Conservation (phyloP, 2,113 vertebrate species). For the Sceloporus undulatus region DNA sequence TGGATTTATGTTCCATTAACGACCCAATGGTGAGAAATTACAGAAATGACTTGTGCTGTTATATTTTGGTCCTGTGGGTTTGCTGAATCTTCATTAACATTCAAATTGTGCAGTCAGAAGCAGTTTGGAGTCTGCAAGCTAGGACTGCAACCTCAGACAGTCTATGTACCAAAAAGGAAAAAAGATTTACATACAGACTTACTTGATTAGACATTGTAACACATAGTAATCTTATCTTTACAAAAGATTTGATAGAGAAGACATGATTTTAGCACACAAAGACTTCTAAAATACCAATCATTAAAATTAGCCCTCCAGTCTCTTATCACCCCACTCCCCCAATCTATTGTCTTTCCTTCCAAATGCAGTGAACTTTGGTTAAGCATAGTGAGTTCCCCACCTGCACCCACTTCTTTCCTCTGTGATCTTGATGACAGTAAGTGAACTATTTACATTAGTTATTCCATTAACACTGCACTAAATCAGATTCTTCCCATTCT, state of each 20-base stretch:
- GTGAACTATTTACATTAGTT: conserved; percentile 16
- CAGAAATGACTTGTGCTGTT: conserved; percentile 37
- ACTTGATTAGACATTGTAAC: conserved; percentile 7
- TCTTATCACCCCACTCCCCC: conserved; percentile 16
- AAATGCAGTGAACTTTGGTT: conserved; percentile 16
- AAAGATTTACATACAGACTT: neutral
- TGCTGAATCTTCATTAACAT: conserved; percentile 55
- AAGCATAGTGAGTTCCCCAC: neutral
- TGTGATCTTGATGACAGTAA: conserved; percentile 3
- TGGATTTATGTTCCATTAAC: conserved; percentile 21
- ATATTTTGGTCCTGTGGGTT: conserved; percentile 10
- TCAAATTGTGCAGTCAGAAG: conserved; percentile 48
- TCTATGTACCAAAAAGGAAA: conserved; percentile 6
- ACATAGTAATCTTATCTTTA: neutral
- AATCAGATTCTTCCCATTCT: conserved; percentile 26
- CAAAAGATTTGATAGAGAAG: neutral
- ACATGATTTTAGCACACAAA: neutral
- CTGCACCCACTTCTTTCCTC: neutral
- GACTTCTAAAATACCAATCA: conserved; percentile 1
- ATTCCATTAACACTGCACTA: conserved; percentile 30
- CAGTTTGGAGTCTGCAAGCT: conserved; percentile 33
- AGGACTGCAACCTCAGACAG: conserved; percentile 25
- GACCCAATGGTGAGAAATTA: conserved; percentile 44
- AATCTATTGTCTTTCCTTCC: neutral
- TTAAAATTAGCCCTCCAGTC: conserved; percentile 3